Evolutionary conservation across 2,888 invertebrate genomes (phyloP), one percentile per base, ranked within the genome.

Genomic region (Rhamnusium bicolor): DNA sequence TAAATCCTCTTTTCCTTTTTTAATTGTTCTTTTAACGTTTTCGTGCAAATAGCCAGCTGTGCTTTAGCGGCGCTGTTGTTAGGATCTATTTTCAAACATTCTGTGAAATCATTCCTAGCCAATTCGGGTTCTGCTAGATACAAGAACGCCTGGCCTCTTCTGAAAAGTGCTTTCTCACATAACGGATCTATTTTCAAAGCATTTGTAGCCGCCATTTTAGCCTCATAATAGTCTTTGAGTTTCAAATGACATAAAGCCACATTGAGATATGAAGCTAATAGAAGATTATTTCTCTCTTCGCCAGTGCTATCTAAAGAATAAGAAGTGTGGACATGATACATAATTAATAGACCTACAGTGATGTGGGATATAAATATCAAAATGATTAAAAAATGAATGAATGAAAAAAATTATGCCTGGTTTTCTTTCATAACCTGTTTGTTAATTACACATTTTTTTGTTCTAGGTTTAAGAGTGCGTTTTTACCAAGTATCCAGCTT

Each of bases 131-230:
- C 97, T 27, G 93, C 93, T 6, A 95, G 86, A 0, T 91, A 92
- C 63, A 96, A 86, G 78, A 92, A 88, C 0, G 97, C 96, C 89
- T 94, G 94, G 0, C 97, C 98, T 79, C 95, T 90, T 80, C 99
- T 91, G 88, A 97, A 99, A 27, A 95, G 89, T 0, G 95, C 98
- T 88, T 99, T 99, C 10, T 96, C 94, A 86, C 95, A 98, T 21
- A 90, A 90, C 0, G 92, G 87, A 82, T 96, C 95, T 0, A 94
- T 81, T 69, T 92, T 91, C 3, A 99, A 88, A 0, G 94, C 98
- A 81, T 93, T 93, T 56, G 93, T 91, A 54, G 98, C 96, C 58
- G 93, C 90, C 61, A 93, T 91, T 81, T 92, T 92, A 1, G 94
- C 96, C 80, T 94, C 92, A 53, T 91, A 89, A 80, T 91, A 87